phyloP scores from a whole-genome alignment of 2,113 vertebrate species.

The Stictonetta naevosa region DNA sequence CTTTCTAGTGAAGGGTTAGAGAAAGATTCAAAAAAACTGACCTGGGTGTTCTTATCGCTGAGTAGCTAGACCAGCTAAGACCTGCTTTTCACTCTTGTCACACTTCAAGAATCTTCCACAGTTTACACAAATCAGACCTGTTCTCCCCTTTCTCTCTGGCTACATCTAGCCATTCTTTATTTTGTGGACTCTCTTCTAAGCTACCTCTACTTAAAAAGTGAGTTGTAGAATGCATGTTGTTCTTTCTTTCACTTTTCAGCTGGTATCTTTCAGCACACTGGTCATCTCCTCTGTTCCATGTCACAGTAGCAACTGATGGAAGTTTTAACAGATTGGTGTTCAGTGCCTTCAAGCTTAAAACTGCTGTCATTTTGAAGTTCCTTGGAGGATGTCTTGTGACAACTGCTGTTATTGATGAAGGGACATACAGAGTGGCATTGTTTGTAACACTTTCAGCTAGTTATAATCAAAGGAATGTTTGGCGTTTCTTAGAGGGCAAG shows the following conservation, averaged over 20 bases:
- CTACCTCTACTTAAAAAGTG: neutral
- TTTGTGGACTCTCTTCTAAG: neutral
- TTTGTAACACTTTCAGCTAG: neutral
- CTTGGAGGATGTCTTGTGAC: neutral
- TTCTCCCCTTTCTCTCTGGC: neutral
- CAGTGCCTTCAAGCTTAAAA: neutral
- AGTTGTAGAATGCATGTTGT: neutral
- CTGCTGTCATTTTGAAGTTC: neutral
- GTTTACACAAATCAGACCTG: neutral
- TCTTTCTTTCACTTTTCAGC: neutral
- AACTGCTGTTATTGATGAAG: neutral
- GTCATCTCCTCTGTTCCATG: neutral
- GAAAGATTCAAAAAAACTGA: neutral
- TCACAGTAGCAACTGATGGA: neutral
- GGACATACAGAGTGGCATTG: neutral
- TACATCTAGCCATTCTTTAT: neutral
- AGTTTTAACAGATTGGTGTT: neutral
- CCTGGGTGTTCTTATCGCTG: neutral
- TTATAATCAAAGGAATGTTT: neutral
- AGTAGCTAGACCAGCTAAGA: neutral
- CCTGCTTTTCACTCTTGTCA: neutral
- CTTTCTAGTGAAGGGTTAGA: neutral
- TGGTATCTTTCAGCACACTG: neutral
- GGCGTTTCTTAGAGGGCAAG: neutral
- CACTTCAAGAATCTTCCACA: neutral